Evolutionary conservation across 2,888 invertebrate genomes (phyloP).

Genomic region (Carabus problematicus): DNA sequence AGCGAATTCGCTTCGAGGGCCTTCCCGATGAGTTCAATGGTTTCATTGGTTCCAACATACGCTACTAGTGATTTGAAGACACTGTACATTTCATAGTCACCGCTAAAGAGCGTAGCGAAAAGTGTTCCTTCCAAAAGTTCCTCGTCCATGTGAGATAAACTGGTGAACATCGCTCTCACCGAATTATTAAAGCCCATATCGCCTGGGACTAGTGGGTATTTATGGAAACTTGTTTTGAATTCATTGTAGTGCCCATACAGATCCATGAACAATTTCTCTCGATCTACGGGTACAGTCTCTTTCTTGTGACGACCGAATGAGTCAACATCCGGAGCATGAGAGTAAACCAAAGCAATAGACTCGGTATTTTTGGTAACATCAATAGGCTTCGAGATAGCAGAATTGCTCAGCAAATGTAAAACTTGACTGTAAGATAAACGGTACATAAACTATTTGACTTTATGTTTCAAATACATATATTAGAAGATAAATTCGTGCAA

Average conservation of each 20-base stretch:
- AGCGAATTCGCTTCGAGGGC: not conserved
- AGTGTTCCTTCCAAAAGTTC: not conserved
- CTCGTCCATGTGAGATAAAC: not conserved
- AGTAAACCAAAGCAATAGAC: slow-evolving; percentile 13
- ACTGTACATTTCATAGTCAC: slow-evolving; percentile 2
- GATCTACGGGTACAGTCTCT: not conserved
- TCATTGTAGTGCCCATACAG: not conserved
- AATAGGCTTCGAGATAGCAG: slow-evolving; percentile 4
- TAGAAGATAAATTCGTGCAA: not conserved
- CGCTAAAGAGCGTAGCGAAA: not conserved
- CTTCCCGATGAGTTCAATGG: slow-evolving; percentile 5
- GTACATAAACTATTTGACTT: too few species aligned
- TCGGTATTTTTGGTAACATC: slow-evolving; percentile 10
- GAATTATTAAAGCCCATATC: slow-evolving; percentile 1
- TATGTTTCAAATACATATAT: too few species aligned
- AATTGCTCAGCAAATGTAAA: not conserved
- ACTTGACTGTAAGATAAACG: not conserved
- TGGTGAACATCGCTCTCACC: not conserved
- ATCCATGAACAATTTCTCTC: not conserved
- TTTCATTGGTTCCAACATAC: slow-evolving; percentile 1
- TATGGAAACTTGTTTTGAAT: not conserved
- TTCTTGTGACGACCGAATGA: slow-evolving; percentile 1
- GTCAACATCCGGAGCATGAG: not conserved
- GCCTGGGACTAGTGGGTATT: slow-evolving; percentile 6
- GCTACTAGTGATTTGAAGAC: slow-evolving; percentile 19